These are phyloP conservation scores for Apaloderma vittatum DNA, from an alignment of 2,113 vertebrate species.

Conservation along the genomic window DNA sequence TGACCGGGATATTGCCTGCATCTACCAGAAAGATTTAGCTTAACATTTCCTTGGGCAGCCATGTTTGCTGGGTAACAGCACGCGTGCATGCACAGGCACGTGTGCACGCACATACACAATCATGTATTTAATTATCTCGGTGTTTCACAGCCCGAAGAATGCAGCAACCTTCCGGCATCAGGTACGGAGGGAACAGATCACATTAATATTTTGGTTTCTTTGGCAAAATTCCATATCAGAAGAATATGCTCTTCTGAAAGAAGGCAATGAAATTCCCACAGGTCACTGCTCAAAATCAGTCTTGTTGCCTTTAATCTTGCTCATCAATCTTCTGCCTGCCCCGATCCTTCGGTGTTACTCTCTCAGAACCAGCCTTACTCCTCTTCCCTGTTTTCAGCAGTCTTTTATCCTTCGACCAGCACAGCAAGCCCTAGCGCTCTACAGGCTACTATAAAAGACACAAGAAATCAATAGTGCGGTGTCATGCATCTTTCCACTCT, in stretches of 20 bases:
- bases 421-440: not conserved
- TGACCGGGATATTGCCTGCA: not conserved
- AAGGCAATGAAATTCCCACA: not conserved
- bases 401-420: constrained; percentile 1
- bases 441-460: not conserved
- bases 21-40: not conserved
- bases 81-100: not conserved
- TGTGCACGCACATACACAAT: not conserved
- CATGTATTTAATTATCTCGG: not conserved
- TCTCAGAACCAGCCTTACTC: not conserved
- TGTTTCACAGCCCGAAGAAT: not conserved
- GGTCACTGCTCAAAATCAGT: not conserved
- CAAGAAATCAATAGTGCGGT: not conserved
- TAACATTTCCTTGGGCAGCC: not conserved
- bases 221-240: not conserved
- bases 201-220: not conserved
- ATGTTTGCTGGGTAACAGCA: not conserved
- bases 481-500: not conserved
- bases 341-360: not conserved
- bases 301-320: constrained; percentile 3
- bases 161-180: not conserved
- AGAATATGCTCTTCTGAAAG: not conserved
- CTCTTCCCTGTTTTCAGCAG: not conserved
- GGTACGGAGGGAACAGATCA: not conserved
- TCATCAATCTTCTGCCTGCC: not conserved